These are phyloP conservation scores for Siniperca knerii DNA, from an alignment of 2,113 vertebrate genomes.

Conservation along the genomic window DNA sequence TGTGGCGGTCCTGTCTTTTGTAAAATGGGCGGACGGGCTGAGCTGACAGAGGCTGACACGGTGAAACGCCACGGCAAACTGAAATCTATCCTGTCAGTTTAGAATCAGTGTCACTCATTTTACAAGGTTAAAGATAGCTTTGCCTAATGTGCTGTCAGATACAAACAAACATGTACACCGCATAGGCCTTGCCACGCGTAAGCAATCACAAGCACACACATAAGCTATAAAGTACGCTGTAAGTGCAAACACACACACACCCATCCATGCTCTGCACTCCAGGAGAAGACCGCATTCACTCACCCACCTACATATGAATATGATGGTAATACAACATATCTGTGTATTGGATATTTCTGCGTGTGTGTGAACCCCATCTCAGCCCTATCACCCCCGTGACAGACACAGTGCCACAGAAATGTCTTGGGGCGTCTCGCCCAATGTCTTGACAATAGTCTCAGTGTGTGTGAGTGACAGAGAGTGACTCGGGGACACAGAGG, in stretches of 20 bases:
- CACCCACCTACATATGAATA: slow-evolving; percentile 33
- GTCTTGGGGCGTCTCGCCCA: slow-evolving; percentile 72
- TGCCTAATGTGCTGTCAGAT: slow-evolving; percentile 77
- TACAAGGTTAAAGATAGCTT: slow-evolving; percentile 79
- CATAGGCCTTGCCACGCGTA: slow-evolving; percentile 20
- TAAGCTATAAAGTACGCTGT: neutral
- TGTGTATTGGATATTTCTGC: slow-evolving; percentile 20
- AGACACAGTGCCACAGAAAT: slow-evolving; percentile 79
- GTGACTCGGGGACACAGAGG: slow-evolving; percentile 79
- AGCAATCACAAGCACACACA: slow-evolving; percentile 1
- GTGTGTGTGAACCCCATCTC: slow-evolving; percentile 55
- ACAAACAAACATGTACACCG: slow-evolving; percentile 53
- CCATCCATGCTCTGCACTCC: neutral
- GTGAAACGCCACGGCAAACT: slow-evolving; percentile 60
- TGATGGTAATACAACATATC: slow-evolving; percentile 35
- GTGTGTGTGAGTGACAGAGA: slow-evolving; percentile 81
- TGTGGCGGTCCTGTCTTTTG: slow-evolving; percentile 59
- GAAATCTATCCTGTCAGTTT: slow-evolving; percentile 79
- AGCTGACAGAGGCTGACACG: slow-evolving; percentile 75
- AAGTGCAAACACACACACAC: slow-evolving; percentile 4
- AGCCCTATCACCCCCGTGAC: slow-evolving; percentile 77
- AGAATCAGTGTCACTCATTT: slow-evolving; percentile 79
- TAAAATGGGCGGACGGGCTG: slow-evolving; percentile 64
- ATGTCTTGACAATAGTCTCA: slow-evolving; percentile 80
- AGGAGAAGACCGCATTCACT: slow-evolving; percentile 33